Evolutionary conservation across 1,140 invertebrate species (phyloP).

Genomic region (Drosophila ananassae): DNA sequence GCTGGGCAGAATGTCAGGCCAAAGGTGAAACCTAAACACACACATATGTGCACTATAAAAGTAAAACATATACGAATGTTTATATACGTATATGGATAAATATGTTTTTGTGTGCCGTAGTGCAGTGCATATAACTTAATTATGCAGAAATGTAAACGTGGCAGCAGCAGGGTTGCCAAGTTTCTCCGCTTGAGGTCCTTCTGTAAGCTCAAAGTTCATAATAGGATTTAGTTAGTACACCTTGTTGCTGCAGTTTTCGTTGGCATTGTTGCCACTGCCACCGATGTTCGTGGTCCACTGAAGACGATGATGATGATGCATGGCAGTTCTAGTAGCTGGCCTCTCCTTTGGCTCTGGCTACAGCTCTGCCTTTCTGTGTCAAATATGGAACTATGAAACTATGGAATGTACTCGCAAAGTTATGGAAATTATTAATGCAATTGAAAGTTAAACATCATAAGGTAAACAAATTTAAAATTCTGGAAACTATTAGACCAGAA

Average conservation of each 20-base stretch:
- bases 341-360: conserved; percentile 3
- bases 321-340: conserved; percentile 24
- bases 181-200: conserved; percentile 74
- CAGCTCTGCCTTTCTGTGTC: conserved; percentile 8
- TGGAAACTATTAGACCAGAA: neutral
- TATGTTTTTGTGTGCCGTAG: conserved; percentile 40
- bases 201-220: conserved; percentile 79
- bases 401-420: conserved; percentile 18
- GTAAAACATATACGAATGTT: neutral
- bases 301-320: conserved; percentile 74
- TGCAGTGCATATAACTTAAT: conserved; percentile 75
- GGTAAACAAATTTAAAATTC: neutral
- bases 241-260: conserved; percentile 55
- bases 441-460: neutral
- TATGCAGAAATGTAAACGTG: conserved; percentile 78
- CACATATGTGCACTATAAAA: neutral
- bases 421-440: conserved; percentile 1
- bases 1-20: conserved; percentile 35
- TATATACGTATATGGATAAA: conserved; percentile 5
- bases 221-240: conserved; percentile 77
- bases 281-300: conserved; percentile 32
- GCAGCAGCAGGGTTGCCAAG: conserved; percentile 23
- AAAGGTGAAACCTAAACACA: conserved; percentile 36
- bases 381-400: conserved; percentile 47
- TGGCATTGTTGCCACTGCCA: conserved; percentile 32